Evolutionary conservation across 2,888 invertebrate species (phyloP).

Genomic region (Drosophila pegasa): DNA sequence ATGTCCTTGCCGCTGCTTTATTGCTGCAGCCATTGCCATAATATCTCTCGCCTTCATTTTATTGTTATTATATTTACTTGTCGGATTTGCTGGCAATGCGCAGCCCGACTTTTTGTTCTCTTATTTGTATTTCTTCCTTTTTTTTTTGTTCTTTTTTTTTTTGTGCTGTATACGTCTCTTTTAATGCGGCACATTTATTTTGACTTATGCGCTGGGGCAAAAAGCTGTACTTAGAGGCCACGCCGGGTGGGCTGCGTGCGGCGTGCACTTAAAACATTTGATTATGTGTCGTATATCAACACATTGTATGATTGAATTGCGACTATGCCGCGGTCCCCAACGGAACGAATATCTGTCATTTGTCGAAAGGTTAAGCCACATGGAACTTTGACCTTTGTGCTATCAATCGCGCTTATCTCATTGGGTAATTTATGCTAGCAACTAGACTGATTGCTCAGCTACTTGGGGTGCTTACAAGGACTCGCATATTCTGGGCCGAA

Average conservation of each 20-base stretch:
- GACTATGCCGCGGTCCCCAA: slow-evolving; percentile 40
- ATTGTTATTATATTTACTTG: slow-evolving; percentile 81
- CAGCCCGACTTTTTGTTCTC: not conserved
- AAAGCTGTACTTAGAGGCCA: slow-evolving; percentile 20
- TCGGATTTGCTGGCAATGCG: slow-evolving; percentile 65
- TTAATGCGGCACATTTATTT: slow-evolving; percentile 60
- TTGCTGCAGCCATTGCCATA: slow-evolving; percentile 71
- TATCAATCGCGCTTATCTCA: not conserved
- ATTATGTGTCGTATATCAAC: slow-evolving; percentile 80
- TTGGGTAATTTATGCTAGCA: not conserved
- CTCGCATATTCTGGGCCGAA: not conserved
- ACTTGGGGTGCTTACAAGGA: not conserved
- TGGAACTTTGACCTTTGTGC: not conserved
- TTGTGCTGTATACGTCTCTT: slow-evolving; percentile 30
- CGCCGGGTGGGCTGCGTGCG: slow-evolving; percentile 64
- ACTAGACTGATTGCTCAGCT: too few relatives aligned
- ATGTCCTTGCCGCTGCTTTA: slow-evolving; percentile 66
- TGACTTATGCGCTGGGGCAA: slow-evolving; percentile 37
- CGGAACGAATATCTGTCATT: slow-evolving; percentile 4
- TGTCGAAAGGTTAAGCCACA: not conserved
- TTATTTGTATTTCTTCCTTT: not conserved
- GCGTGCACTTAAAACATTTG: slow-evolving; percentile 75
- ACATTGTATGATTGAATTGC: slow-evolving; percentile 72
- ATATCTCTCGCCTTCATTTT: slow-evolving; percentile 78
- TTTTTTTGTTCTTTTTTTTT: not conserved